Percentiles rank a stretch among this genome's conserved stretches.
These are phyloP conservation scores for Drosophila longiperda DNA, from an alignment of 2,888 invertebrate species.

Conservation along the genomic window DNA sequence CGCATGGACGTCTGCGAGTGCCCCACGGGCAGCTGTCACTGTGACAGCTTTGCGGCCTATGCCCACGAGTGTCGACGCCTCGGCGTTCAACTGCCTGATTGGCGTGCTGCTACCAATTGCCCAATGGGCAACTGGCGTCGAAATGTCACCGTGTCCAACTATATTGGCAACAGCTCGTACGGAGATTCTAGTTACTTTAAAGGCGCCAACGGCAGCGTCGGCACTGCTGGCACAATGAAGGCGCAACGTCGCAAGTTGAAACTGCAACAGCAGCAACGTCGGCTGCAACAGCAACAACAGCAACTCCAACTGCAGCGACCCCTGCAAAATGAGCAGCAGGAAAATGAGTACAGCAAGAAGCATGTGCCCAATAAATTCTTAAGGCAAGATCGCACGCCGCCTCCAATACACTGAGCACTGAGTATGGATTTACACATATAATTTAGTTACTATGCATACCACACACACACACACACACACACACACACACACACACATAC, in stretches of 20 bases:
- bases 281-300: slow-evolving; percentile 25
- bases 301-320: slow-evolving; percentile 63
- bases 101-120: slow-evolving; percentile 90
- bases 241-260: slow-evolving; percentile 59
- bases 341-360: slow-evolving; percentile 81
- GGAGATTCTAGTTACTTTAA: slow-evolving; percentile 60
- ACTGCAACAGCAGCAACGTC: slow-evolving; percentile 57
- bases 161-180: slow-evolving; percentile 59
- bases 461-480: slow-evolving; percentile 23
- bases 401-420: slow-evolving; percentile 81
- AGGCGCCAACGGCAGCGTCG: slow-evolving; percentile 1
- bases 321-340: slow-evolving; percentile 69
- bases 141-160: slow-evolving; percentile 66
- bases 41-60: slow-evolving; percentile 95
- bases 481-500: slow-evolving; percentile 11
- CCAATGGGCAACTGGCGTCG: slow-evolving; percentile 84
- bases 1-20: slow-evolving; percentile 95
- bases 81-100: slow-evolving; percentile 90
- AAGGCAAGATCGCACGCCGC: slow-evolving; percentile 84
- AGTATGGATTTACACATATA: slow-evolving; percentile 35
- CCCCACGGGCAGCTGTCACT: slow-evolving; percentile 91
- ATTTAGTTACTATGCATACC: slow-evolving; percentile 67
- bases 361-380: slow-evolving; percentile 84
- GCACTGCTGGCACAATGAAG: slow-evolving; percentile 9
- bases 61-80: slow-evolving; percentile 93